Percentiles rank a stretch among this genome's conserved stretches.
Conservation (phyloP, 2,113 vertebrate genomes). For the Microcebus ravelobensis region DNA sequence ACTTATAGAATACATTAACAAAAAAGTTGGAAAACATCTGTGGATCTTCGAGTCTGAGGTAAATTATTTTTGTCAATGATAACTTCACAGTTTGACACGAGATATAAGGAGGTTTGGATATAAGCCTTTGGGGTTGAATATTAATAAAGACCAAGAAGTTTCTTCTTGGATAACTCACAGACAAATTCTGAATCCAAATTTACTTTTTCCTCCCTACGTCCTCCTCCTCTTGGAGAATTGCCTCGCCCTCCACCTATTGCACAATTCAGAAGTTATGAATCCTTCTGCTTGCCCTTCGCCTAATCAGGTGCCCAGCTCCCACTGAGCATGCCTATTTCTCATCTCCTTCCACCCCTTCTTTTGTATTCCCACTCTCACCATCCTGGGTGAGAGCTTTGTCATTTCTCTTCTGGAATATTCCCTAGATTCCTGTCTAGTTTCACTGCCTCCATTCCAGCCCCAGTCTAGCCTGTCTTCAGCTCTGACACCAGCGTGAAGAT, state of each 20-base stretch:
- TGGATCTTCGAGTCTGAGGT: neutral
- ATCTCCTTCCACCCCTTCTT: neutral
- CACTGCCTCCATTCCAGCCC: neutral
- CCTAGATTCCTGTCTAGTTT: neutral
- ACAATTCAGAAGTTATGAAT: no score
- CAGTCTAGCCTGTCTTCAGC: neutral
- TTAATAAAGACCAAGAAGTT: neutral
- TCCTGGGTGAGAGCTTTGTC: no score
- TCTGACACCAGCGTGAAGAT: neutral
- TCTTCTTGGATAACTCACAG: neutral
- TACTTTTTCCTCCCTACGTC: neutral
- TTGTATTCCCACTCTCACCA: neutral
- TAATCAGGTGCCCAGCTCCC: neutral
- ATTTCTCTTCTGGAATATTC: neutral
- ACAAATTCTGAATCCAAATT: neutral
- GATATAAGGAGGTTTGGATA: neutral
- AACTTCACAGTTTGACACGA: neutral
- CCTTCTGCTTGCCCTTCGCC: neutral
- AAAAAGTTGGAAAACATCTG: neutral
- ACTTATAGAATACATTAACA: neutral
- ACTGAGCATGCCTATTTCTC: neutral
- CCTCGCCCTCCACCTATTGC: neutral
- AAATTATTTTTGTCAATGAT: neutral
- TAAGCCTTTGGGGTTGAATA: neutral
- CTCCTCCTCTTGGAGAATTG: neutral